These are phyloP conservation scores for Melanotaenia maccullochi DNA, from an alignment of 2,797 vertebrate genomes.

Conservation along the genomic window DNA sequence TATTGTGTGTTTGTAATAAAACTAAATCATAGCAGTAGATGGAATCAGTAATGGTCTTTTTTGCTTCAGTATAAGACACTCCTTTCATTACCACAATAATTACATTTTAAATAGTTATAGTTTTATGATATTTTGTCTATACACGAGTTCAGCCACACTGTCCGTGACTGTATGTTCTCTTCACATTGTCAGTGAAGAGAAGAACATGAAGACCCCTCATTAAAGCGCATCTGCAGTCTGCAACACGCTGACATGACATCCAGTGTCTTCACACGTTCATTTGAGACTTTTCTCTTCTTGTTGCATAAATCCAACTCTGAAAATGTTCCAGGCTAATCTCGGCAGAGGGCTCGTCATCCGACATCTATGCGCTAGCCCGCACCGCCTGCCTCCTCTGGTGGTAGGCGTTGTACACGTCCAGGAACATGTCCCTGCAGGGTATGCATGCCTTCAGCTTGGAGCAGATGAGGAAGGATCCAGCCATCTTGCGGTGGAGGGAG, in stretches of 20 bases:
- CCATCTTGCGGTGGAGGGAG: slow-evolving; percentile 93
- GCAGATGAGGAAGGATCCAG: slow-evolving; percentile 93
- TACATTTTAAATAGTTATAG: neutral
- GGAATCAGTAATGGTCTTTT: neutral
- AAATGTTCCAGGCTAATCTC: neutral
- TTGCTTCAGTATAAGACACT: neutral
- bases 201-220: neutral
- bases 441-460: slow-evolving; percentile 86
- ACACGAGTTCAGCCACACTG: neutral
- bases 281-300: slow-evolving; percentile 3
- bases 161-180: neutral
- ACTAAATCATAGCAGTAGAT: neutral
- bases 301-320: neutral
- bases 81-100: slow-evolving; percentile 1
- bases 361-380: slow-evolving; percentile 42
- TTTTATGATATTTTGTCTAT: slow-evolving; percentile 13
- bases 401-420: slow-evolving; percentile 82
- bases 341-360: neutral
- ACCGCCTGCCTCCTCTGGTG: slow-evolving; percentile 50
- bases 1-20: slow-evolving; percentile 6
- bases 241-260: slow-evolving; percentile 13
- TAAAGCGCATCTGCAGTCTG: neutral
- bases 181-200: slow-evolving; percentile 4
- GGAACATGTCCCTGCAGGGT: slow-evolving; percentile 87
- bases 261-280: neutral